phyloP scores from a whole-genome alignment of 1,140 invertebrate genomes.

The Ctenoplectra terminalis region DNA sequence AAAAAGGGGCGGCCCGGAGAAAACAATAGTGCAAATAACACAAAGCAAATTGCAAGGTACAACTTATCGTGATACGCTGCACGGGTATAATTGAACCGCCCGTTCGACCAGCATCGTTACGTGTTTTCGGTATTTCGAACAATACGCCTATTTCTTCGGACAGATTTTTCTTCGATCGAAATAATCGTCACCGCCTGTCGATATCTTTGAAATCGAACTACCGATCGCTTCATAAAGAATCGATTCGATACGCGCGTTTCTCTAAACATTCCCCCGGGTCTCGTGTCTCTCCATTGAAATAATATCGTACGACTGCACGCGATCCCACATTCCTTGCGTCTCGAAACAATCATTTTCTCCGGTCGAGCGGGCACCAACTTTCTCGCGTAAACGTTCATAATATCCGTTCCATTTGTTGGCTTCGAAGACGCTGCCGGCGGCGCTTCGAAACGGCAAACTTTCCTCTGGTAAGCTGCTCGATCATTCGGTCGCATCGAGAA shows the following conservation, averaged over 20 bases:
- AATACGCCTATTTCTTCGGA: not conserved
- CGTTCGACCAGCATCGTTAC: conserved; percentile 48
- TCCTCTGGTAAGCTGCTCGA: conserved; percentile 58
- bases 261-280: too few relatives aligned
- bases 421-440: conserved; percentile 25
- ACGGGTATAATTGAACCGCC: conserved; percentile 54
- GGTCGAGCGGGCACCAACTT: conserved; percentile 1
- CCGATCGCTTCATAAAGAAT: too few relatives aligned
- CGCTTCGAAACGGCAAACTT: conserved; percentile 14
- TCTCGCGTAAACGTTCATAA: conserved; percentile 48
- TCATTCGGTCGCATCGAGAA: conserved; percentile 59
- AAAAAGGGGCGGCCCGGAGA: conserved; percentile 44
- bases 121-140: conserved; percentile 29
- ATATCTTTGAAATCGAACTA: conserved; percentile 8
- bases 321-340: not conserved
- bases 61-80: conserved; percentile 60
- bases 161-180: not conserved
- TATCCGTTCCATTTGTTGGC: conserved; percentile 33
- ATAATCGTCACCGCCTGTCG: not conserved
- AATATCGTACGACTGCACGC: not conserved
- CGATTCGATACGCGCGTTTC: too few relatives aligned
- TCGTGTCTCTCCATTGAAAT: not conserved
- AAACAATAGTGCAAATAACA: conserved; percentile 69
- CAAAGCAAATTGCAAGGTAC: conserved; percentile 69
- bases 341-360: conserved; percentile 4